Conservation (phyloP, 2,113 vertebrate species). For the Tylochromis polylepis region DNA sequence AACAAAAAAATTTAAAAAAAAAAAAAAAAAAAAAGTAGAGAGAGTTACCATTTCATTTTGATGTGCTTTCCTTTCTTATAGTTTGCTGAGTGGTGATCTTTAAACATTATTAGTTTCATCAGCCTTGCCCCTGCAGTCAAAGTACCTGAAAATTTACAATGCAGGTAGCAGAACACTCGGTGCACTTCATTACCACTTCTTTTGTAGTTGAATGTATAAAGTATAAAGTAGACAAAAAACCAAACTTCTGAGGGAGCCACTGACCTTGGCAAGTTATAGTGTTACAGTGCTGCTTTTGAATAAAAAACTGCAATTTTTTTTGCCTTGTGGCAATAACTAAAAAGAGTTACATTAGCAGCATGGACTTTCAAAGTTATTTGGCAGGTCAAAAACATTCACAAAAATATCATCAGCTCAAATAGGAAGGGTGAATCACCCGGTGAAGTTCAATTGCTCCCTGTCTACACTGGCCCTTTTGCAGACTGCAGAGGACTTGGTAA, state of each 20-base stretch:
- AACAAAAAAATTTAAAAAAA: too few relatives aligned
- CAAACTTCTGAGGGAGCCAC: not conserved
- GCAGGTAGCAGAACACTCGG: not conserved
- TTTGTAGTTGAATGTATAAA: not conserved
- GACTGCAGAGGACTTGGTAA: not conserved
- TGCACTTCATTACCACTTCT: not conserved
- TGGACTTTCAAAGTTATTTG: slow-evolving; percentile 40
- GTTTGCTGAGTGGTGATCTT: not conserved
- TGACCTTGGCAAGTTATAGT: slow-evolving; percentile 1
- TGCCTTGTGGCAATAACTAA: not conserved
- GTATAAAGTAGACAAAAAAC: not conserved
- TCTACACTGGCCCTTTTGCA: not conserved
- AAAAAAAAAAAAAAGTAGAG: not conserved
- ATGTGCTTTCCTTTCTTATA: not conserved
- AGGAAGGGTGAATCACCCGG: not conserved
- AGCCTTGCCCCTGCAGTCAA: not conserved
- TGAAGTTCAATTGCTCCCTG: not conserved
- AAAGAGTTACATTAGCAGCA: not conserved
- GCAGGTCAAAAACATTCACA: slow-evolving; percentile 37
- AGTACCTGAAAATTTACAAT: not conserved
- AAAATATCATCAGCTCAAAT: slow-evolving; percentile 14
- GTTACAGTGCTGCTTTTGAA: not conserved
- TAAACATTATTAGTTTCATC: not conserved
- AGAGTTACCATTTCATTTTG: not conserved
- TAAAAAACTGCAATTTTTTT: not conserved